Conservation (phyloP, 2,888 invertebrate genomes). For the Bursaphelenchus okinawaensis region DNA sequence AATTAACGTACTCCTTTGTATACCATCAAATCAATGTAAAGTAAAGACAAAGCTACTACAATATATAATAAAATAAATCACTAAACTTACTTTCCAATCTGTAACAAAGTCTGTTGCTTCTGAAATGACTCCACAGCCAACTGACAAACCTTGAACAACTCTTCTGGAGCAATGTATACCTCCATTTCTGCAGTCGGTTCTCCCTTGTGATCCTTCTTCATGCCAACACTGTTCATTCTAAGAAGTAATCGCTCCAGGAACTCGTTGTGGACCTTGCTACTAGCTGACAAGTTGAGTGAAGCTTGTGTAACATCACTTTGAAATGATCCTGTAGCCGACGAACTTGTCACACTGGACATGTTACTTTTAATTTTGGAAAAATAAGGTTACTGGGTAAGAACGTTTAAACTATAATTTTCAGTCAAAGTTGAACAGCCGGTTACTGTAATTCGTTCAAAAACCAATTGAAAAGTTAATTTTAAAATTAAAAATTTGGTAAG, state of each 20-base stretch:
- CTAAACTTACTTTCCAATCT: constrained; percentile 20
- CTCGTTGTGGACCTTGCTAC: neutral
- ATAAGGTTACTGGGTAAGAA: no score
- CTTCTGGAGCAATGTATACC: constrained; percentile 27
- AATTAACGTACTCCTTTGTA: no score
- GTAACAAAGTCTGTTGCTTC: constrained; percentile 26
- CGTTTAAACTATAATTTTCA: no score
- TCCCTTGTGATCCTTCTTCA: neutral
- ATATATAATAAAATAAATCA: neutral
- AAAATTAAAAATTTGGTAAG: no score
- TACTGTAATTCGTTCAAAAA: no score
- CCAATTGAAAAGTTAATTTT: no score
- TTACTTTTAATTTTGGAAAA: neutral
- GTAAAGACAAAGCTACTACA: constrained; percentile 5
- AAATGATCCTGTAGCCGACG: neutral
- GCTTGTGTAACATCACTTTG: neutral
- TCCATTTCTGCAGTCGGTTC: constrained; percentile 15
- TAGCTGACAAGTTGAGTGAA: neutral
- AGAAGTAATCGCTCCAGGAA: neutral
- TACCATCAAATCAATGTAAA: no score
- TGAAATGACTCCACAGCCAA: constrained; percentile 30
- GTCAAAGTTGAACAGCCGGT: no score
- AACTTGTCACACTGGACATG: neutral
- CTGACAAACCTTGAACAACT: constrained; percentile 29
- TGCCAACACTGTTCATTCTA: neutral